Evolutionary conservation across 2,113 vertebrate species (phyloP).

Genomic region (Paramisgurnus dabryanus): DNA sequence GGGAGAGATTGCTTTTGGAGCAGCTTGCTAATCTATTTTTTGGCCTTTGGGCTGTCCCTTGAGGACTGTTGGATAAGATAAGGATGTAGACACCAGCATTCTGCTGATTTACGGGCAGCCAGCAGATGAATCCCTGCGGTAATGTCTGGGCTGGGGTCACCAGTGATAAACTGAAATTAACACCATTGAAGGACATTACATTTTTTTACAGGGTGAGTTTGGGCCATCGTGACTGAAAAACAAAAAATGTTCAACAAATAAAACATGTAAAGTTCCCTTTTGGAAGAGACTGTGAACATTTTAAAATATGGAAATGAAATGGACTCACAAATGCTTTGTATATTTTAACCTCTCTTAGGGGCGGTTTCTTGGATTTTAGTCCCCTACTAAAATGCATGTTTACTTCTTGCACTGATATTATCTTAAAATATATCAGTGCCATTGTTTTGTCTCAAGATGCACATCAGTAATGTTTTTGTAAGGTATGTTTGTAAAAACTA

Average conservation of each 20-base stretch:
- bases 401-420: no score
- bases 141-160: slow-evolving; percentile 19
- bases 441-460: no score
- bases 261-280: background rate
- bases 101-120: slow-evolving; percentile 37
- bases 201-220: slow-evolving; percentile 24
- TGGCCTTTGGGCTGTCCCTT: slow-evolving; percentile 15
- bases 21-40: slow-evolving; percentile 36
- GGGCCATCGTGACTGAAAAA: background rate
- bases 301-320: background rate
- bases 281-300: background rate
- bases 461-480: no score
- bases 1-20: slow-evolving; percentile 46
- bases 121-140: slow-evolving; percentile 39
- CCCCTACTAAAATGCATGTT: no score
- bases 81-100: slow-evolving; percentile 40
- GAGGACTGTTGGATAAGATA: slow-evolving; percentile 42
- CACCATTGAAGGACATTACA: slow-evolving; percentile 1
- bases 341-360: background rate
- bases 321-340: background rate
- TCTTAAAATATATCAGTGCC: no score
- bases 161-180: slow-evolving; percentile 49
- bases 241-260: background rate
- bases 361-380: no score
- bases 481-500: no score